phyloP scores from a whole-genome alignment of 2,888 invertebrate genomes.

The Dasysyrphus albostriatus region DNA sequence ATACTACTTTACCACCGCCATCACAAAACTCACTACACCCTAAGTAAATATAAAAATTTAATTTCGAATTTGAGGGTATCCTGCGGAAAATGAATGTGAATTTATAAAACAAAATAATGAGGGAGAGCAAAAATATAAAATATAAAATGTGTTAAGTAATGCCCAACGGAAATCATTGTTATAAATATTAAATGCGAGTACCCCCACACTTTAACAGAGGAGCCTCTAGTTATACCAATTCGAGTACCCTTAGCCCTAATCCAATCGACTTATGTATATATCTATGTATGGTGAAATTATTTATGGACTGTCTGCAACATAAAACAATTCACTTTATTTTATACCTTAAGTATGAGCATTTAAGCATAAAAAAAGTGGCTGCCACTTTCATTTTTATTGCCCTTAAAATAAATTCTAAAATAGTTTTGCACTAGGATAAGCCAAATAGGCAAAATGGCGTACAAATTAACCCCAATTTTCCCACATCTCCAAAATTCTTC shows the following conservation, averaged over 20 bases:
- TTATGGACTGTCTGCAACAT: conserved; percentile 72
- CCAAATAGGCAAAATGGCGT: too few relatives aligned
- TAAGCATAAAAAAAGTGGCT: conserved; percentile 34
- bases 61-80: conserved; percentile 48
- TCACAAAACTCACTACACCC: not conserved
- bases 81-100: conserved; percentile 25
- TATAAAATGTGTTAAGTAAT: conserved; percentile 57
- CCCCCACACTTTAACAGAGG: conserved; percentile 28
- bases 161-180: conserved; percentile 74
- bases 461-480: not conserved
- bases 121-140: conserved; percentile 26
- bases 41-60: conserved; percentile 42
- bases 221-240: conserved; percentile 31
- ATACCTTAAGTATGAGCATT: conserved; percentile 54
- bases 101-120: conserved; percentile 37
- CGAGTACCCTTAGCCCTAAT: conserved; percentile 46
- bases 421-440: conserved; percentile 37
- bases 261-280: conserved; percentile 45
- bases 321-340: conserved; percentile 66
- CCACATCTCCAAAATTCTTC: too few relatives aligned
- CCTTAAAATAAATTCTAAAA: conserved; percentile 68
- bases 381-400: conserved; percentile 40
- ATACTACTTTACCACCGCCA: not conserved
- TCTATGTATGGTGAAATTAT: conserved; percentile 56
- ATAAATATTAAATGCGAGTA: conserved; percentile 67